Evolutionary conservation across 2,888 invertebrate genomes (phyloP).

Genomic region (Herminia tarsipennalis): DNA sequence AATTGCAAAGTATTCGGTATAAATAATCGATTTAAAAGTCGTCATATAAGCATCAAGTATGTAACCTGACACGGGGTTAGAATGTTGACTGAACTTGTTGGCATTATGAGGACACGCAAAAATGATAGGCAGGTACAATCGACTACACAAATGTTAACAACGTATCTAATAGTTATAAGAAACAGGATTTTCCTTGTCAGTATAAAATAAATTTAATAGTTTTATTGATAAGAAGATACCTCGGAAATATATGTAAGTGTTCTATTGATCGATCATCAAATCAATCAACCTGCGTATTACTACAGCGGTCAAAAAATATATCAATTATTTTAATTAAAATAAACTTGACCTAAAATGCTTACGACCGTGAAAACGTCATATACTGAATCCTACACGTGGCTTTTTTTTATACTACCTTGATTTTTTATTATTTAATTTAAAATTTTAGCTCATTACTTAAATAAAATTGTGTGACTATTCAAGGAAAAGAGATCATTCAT

Average conservation of each 20-base stretch:
- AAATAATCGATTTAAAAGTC: conserved; percentile 75
- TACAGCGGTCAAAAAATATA: no score
- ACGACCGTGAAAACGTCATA: neutral
- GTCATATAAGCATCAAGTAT: conserved; percentile 52
- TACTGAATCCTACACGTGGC: conserved; percentile 3
- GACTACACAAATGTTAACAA: conserved; percentile 10
- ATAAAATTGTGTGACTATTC: conserved; percentile 1
- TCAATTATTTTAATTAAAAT: conserved; percentile 8
- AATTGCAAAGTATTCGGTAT: conserved; percentile 64
- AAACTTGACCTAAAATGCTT: conserved; percentile 6
- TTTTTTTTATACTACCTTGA: conserved; percentile 18
- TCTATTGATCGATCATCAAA: no score
- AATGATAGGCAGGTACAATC: conserved; percentile 64
- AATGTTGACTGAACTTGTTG: conserved; percentile 59
- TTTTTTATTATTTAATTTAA: conserved; percentile 8
- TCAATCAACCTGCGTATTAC: no score
- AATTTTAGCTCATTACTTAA: conserved; percentile 11
- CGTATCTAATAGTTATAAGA: neutral
- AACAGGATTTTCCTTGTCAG: no score
- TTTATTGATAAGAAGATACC: no score
- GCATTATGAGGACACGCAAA: conserved; percentile 63
- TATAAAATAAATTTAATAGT: no score
- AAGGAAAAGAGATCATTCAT: conserved; percentile 1
- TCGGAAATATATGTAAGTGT: no score
- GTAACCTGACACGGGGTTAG: conserved; percentile 70